A percentile compares a stretch with the other conserved stretches of the same genome.
Evolutionary conservation across 1,140 invertebrate genomes (phyloP).

Genomic region (Penaeus vannamei): DNA sequence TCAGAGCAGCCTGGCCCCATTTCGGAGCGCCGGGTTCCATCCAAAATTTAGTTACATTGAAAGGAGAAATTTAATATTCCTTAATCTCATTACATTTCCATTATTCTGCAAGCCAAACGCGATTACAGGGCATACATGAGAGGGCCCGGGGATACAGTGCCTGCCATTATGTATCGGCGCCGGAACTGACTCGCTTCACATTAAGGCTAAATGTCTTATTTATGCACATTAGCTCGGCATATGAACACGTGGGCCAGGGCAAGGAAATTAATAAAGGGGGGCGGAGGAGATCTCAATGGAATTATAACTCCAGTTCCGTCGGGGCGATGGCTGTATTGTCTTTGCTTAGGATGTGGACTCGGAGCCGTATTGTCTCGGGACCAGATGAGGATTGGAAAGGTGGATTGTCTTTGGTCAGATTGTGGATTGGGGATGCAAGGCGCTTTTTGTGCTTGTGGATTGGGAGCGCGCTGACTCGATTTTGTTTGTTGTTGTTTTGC

Average conservation of each 20-base stretch:
- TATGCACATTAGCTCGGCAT: slow-evolving; percentile 60
- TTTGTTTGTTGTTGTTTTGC: no score
- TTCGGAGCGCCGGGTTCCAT: slow-evolving; percentile 48
- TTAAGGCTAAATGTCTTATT: slow-evolving; percentile 54
- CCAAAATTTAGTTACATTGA: slow-evolving; percentile 66
- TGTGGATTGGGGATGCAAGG: no score
- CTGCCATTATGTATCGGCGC: slow-evolving; percentile 57
- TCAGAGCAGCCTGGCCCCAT: slow-evolving; percentile 45
- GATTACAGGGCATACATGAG: slow-evolving; percentile 62
- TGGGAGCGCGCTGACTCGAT: no score
- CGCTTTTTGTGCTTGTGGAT: no score
- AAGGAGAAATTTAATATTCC: slow-evolving; percentile 67
- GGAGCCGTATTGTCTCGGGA: no score
- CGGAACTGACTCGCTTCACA: slow-evolving; percentile 45
- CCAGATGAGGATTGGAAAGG: no score
- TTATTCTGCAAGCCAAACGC: slow-evolving; percentile 67
- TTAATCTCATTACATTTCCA: slow-evolving; percentile 67
- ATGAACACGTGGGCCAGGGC: slow-evolving; percentile 56
- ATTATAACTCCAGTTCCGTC: slow-evolving; percentile 46
- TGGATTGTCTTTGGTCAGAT: no score
- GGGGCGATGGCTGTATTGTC: slow-evolving; percentile 1
- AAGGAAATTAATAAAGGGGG: slow-evolving; percentile 58
- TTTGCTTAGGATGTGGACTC: background rate
- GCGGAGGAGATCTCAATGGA: slow-evolving; percentile 49
- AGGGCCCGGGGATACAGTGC: slow-evolving; percentile 41